These are phyloP conservation scores for Galleria mellonella DNA, from an alignment of 1,140 invertebrate species.

Conservation along the genomic window DNA sequence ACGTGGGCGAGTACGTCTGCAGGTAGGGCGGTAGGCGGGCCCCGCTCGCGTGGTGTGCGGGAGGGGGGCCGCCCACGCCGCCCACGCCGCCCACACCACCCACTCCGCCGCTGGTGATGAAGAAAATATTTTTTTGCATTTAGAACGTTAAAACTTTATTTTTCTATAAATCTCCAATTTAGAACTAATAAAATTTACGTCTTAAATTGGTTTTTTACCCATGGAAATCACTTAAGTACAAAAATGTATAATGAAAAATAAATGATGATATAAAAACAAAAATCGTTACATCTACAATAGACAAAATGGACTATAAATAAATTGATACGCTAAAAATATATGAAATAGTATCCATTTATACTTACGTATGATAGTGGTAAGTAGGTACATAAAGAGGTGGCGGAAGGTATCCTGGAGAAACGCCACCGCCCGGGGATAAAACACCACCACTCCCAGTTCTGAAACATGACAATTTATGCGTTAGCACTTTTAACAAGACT, in stretches of 20 bases:
- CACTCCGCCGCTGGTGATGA: constrained; percentile 19
- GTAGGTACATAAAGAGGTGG: constrained; percentile 67
- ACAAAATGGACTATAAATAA: neutral
- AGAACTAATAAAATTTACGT: too few relatives aligned
- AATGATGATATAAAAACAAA: too few relatives aligned
- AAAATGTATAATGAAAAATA: too few relatives aligned
- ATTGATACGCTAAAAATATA: neutral
- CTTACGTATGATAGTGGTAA: constrained; percentile 69
- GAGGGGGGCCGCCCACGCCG: constrained; percentile 47
- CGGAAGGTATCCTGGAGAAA: constrained; percentile 62
- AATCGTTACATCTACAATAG: too few relatives aligned
- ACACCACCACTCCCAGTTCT: constrained; percentile 50
- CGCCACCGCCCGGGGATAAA: constrained; percentile 59
- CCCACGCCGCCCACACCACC: constrained; percentile 24
- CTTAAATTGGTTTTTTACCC: too few relatives aligned
- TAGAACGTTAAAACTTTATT: too few relatives aligned
- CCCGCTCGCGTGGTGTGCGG: constrained; percentile 60
- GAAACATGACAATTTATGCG: constrained; percentile 4
- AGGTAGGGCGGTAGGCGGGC: constrained; percentile 63
- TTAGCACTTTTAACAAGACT: too few relatives aligned
- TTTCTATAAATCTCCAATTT: too few relatives aligned
- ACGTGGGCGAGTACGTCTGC: constrained; percentile 67
- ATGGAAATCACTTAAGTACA: too few relatives aligned
- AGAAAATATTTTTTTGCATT: too few relatives aligned
- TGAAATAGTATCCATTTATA: constrained; percentile 17